phyloP scores from a whole-genome alignment of 2,113 vertebrate species.

The Sminthopsis crassicaudata region DNA sequence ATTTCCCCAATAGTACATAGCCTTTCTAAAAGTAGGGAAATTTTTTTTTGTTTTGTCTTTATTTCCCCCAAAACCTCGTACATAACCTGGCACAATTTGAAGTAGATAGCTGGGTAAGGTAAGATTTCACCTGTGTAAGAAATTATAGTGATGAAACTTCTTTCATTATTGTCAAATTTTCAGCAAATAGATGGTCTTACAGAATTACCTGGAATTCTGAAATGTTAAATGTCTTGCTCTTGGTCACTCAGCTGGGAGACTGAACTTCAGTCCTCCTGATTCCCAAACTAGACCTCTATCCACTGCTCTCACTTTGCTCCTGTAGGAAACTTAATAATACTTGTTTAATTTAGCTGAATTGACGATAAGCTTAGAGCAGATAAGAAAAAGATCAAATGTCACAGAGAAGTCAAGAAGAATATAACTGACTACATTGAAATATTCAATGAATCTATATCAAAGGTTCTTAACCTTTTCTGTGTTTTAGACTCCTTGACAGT shows the following conservation, averaged over 20 bases:
- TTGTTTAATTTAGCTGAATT: background rate
- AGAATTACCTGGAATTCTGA: background rate
- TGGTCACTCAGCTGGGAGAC: background rate
- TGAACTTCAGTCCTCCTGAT: background rate
- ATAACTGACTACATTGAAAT: background rate
- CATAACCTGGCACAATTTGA: background rate
- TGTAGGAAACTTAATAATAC: background rate
- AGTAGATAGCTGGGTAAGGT: background rate
- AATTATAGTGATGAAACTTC: background rate
- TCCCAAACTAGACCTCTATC: background rate
- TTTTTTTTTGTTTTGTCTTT: background rate
- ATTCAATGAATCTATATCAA: background rate
- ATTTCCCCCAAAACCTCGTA: background rate
- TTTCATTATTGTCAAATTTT: background rate
- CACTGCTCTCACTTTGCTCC: background rate
- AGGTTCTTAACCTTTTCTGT: background rate
- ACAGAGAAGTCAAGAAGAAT: background rate
- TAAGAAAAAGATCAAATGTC: background rate
- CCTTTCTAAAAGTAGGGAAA: background rate
- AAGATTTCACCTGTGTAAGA: background rate
- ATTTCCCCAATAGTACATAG: background rate
- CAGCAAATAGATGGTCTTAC: background rate
- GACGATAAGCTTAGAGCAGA: background rate
- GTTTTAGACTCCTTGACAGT: background rate
- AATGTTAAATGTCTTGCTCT: background rate